Percentiles rank a stretch among this genome's conserved stretches.
phyloP scores from a whole-genome alignment of 2,888 invertebrate species.

The Lydus trimaculatus region DNA sequence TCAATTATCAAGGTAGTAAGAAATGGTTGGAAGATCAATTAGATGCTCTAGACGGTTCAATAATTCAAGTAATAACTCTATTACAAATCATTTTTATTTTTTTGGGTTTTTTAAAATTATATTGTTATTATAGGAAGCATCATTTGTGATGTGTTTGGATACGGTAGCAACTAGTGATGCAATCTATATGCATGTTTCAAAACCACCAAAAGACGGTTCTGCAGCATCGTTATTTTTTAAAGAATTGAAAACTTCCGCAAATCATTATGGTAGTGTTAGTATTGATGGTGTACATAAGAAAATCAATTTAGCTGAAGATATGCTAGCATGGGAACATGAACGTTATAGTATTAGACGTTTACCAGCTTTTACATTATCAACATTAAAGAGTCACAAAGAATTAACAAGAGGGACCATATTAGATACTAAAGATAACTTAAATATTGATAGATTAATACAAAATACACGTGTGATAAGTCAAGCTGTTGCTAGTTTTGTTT shows the following conservation, averaged over 20 bases:
- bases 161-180: constrained; percentile 72
- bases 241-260: constrained; percentile 67
- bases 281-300: constrained; percentile 89
- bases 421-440: constrained; percentile 67
- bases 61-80: constrained; percentile 70
- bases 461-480: constrained; percentile 83
- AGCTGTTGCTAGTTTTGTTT: constrained; percentile 82
- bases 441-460: constrained; percentile 66
- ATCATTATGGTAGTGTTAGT: constrained; percentile 59
- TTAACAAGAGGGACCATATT: constrained; percentile 68
- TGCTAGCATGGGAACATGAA: constrained; percentile 97
- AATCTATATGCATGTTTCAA: constrained; percentile 92
- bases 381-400: constrained; percentile 74
- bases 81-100: neutral
- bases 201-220: constrained; percentile 88
- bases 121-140: constrained; percentile 73
- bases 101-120: neutral
- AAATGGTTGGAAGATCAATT: constrained; percentile 95
- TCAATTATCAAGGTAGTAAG: constrained; percentile 94
- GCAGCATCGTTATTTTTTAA: constrained; percentile 73
- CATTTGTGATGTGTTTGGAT: constrained; percentile 91
- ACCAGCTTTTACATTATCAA: constrained; percentile 91
- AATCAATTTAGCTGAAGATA: constrained; percentile 93
- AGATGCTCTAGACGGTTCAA: constrained; percentile 76
- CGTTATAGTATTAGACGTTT: constrained; percentile 90